Evolutionary conservation across 2,797 vertebrate genomes (phyloP), one percentile per base, ranked within the genome.

Genomic region (Trachops cirrhosus): DNA sequence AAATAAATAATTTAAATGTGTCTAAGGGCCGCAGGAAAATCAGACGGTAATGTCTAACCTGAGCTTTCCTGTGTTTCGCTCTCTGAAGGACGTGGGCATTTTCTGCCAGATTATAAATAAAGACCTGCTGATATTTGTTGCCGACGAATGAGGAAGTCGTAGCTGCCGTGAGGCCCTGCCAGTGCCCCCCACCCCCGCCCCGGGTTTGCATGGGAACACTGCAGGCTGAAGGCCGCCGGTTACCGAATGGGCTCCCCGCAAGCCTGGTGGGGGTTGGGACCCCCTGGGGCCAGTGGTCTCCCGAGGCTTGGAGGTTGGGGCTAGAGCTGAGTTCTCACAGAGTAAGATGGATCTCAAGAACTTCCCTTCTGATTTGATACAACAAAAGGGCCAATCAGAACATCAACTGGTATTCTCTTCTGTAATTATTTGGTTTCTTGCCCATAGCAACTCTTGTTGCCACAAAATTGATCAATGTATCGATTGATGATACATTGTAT

Each of bases 81-180:
- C 24, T 71, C 37, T 54, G 24, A 62, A 6, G 14, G 46, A 59
- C n/a, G 1, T 44, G 67, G 52, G 44, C 44, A 2, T 84, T 93
- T 85, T 91, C 24, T 54, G 41, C 79, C 21, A 16, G 44, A 26
- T 70, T 80, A 32, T 80, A 79, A 74, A 79, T 82, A 41, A 70
- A 88, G 85, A 75, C 32, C 6, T 1, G 14, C 70, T 0, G 3
- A 48, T 84, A 70, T 93, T n/a, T 74, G 75, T 78, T 84, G 89
- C 44, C 2, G 34, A 0, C 44, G n/a, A 82, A 97, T 62, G 86
- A 95, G 95, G 95, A 96, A 95, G 80, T 67, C 75, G 79, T 86
- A 86, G 70, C 37, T 73, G 80, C 82, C 91, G 71, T 91, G 71
- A 29, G 79, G 54, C 54, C 86, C 37, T 37, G 16, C 70, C 26